A percentile compares a stretch with the other conserved stretches of the same genome.
phyloP scores from a whole-genome alignment of 2,113 vertebrate species.

The Marmota monax region DNA sequence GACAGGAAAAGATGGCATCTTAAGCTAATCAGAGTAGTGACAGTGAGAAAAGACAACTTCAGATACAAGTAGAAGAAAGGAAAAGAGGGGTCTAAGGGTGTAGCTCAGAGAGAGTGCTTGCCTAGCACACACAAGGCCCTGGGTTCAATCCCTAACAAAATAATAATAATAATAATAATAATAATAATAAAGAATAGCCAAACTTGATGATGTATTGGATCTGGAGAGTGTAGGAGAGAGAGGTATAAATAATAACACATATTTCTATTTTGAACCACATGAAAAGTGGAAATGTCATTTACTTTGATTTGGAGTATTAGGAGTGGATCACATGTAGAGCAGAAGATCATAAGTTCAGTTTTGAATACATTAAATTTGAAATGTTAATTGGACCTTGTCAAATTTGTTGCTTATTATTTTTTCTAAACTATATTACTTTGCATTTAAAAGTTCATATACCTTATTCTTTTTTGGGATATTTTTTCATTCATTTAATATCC shows the following conservation, averaged over 20 bases:
- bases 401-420: neutral
- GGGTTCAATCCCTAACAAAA: too few species aligned
- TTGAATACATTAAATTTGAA: constrained; percentile 11
- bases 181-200: neutral
- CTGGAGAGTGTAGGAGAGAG: neutral
- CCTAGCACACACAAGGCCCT: neutral
- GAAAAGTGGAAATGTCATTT: neutral
- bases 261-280: neutral
- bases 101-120: rapidly evolving
- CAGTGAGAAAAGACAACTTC: rapidly evolving
- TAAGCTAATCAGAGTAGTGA: neutral
- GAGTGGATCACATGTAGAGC: neutral
- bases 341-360: neutral
- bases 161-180: too few species aligned
- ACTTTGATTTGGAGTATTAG: neutral
- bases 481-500: neutral
- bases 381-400: constrained; percentile 5
- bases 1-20: neutral
- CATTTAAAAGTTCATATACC: neutral
- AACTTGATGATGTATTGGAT: neutral
- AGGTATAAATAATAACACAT: neutral
- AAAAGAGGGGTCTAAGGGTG: neutral
- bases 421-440: neutral
- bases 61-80: neutral
- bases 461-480: neutral